These are phyloP conservation scores for Acanthurus lineatus DNA, from an alignment of 2,797 vertebrate genomes.

Conservation along the genomic window DNA sequence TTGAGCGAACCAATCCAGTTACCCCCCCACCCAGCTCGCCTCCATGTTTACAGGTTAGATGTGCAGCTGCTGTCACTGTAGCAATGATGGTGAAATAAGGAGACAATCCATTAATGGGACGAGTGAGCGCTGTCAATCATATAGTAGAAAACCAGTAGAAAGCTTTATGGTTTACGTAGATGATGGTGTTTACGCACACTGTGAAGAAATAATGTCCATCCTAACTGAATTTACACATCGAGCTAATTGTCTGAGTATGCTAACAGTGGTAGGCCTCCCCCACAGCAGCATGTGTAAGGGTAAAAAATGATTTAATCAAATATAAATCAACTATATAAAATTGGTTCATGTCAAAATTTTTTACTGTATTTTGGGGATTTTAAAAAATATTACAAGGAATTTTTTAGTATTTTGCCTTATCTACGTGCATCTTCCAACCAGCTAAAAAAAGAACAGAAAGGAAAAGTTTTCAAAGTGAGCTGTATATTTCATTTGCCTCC, in stretches of 20 bases:
- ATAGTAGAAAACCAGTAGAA: constrained; percentile 24
- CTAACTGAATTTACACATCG: background rate
- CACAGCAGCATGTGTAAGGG: background rate
- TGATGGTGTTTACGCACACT: constrained; percentile 28
- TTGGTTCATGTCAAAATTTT: background rate
- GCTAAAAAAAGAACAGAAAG: no score
- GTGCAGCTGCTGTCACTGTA: constrained; percentile 35
- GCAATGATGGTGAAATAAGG: constrained; percentile 39
- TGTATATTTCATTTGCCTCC: no score
- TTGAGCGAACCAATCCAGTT: constrained; percentile 44
- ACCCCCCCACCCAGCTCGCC: constrained; percentile 34
- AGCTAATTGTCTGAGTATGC: background rate
- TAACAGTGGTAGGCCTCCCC: background rate
- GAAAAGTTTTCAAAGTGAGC: no score
- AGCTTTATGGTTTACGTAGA: constrained; percentile 10
- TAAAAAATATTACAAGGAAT: no score
- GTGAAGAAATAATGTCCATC: constrained; percentile 54
- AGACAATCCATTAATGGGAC: constrained; percentile 68
- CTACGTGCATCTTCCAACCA: no score
- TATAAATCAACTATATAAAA: background rate
- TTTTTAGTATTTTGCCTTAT: no score
- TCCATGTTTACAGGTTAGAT: constrained; percentile 66
- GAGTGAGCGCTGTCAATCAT: constrained; percentile 62
- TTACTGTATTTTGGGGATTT: no score
- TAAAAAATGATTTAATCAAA: background rate